Base-by-base conservation (phyloP, 2,888 invertebrate species). In the Maniola hyperantus region DNA sequence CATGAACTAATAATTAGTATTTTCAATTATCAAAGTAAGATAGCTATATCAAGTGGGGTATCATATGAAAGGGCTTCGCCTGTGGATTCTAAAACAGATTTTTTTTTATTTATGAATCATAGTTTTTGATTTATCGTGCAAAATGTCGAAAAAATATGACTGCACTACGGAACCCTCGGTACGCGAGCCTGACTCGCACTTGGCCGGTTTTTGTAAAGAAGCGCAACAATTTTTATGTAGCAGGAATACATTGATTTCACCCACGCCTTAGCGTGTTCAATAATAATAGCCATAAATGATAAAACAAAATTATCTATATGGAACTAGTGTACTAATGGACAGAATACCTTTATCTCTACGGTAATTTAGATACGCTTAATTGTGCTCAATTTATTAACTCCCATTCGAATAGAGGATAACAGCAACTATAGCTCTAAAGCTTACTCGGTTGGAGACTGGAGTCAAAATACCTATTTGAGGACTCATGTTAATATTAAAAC, bases 301-400 rank as follows among this genome's bases (percentile, higher is more conserved):
- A 44, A 62, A 42, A 62, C 39, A 44, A 62, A 62, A 42, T 54
- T 44, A 62, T 53, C 62, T 62, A 62, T 61, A 62, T 44, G 7
- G 51, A 62, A 62, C 62, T 62, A 61, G 61, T 62, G 53, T 62
- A 62, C 62, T 62, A 62, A 62, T 62, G 62, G 62, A 62, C 53
- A 62, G 62, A 62, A 62, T 53, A 53, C 53, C 39, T 53, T 62
- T 62, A 62, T 62, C 62, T 62, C 42, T 54, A 62, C 62, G 62
- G 62, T 62, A 53, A 62, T 62, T 62, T 62, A 62, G 62, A 62
- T 62, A 62, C 53, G 53, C 62, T 62, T 62, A 62, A 62, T 54
- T 62, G 62, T 62, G 5, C 42, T 62, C 62, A 53, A 62, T 62
- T 62, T 62, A 62, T 62, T 44, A 42, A 62, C 62, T 53, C 50